Conservation (phyloP, 2,113 vertebrate species). For the Chlorodrepanis virens region DNA sequence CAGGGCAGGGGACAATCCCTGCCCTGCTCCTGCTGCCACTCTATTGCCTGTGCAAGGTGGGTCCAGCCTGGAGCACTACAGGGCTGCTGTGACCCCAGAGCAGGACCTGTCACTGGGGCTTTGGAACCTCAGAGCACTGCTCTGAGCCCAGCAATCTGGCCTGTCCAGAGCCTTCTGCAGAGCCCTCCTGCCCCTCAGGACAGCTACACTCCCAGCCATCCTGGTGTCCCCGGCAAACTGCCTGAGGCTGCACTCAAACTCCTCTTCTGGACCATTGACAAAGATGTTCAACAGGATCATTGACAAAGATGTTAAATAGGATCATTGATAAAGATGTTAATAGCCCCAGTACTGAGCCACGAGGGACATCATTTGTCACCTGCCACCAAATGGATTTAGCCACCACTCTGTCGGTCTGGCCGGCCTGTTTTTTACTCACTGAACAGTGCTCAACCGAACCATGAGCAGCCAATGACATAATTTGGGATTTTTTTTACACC, state of each 20-base stretch:
- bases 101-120: background rate
- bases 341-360: background rate
- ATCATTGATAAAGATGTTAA: background rate
- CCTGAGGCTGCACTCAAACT: background rate
- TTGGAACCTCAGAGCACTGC: background rate
- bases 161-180: background rate
- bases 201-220: background rate
- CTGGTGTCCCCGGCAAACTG: background rate
- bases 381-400: fast-evolving
- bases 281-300: no score
- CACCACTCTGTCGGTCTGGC: no score
- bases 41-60: background rate
- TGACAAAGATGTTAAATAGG: no score
- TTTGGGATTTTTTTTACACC: background rate
- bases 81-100: background rate
- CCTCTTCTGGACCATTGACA: background rate
- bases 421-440: background rate
- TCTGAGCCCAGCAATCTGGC: background rate
- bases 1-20: background rate
- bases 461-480: background rate
- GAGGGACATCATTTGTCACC: background rate
- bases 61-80: background rate
- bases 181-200: background rate
- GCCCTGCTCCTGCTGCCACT: no score
- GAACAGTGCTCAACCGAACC: background rate